Evolutionary conservation across 2,113 vertebrate genomes (phyloP).

Genomic region (human (Homo sapiens)): DNA sequence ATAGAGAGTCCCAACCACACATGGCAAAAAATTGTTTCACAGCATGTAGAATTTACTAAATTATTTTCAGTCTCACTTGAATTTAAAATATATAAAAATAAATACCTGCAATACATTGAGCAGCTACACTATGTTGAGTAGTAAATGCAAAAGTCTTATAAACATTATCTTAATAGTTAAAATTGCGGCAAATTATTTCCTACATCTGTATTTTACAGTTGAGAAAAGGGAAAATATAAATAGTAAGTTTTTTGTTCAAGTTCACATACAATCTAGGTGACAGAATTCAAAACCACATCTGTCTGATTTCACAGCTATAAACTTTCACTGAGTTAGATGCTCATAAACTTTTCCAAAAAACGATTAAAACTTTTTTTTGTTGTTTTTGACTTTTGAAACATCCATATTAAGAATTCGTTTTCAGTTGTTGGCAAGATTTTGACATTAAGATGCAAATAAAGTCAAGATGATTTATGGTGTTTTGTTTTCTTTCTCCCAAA

Average conservation of each 20-base stretch:
- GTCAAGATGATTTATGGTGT: not conserved
- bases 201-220: not conserved
- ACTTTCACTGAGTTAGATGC: not conserved
- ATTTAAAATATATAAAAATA: not conserved
- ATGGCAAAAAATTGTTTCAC: not conserved
- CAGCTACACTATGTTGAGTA: not conserved
- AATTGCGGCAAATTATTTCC: not conserved
- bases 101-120: not conserved
- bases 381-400: not conserved
- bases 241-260: not conserved
- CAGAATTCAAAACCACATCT: not conserved
- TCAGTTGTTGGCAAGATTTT: not conserved
- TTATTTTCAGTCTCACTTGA: not conserved
- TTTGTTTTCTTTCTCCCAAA: not conserved
- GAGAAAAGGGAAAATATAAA: not conserved
- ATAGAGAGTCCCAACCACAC: not conserved
- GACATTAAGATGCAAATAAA: conserved; percentile 29
- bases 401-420: conserved; percentile 40
- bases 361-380: not conserved
- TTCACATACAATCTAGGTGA: not conserved
- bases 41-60: not conserved
- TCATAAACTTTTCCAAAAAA: not conserved
- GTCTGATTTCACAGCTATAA: not conserved
- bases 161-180: not conserved
- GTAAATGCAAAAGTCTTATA: not conserved